Evolutionary conservation across 2,797 vertebrate species (phyloP), one percentile per base, ranked within the genome.

Genomic region (Trachurus trachurus): DNA sequence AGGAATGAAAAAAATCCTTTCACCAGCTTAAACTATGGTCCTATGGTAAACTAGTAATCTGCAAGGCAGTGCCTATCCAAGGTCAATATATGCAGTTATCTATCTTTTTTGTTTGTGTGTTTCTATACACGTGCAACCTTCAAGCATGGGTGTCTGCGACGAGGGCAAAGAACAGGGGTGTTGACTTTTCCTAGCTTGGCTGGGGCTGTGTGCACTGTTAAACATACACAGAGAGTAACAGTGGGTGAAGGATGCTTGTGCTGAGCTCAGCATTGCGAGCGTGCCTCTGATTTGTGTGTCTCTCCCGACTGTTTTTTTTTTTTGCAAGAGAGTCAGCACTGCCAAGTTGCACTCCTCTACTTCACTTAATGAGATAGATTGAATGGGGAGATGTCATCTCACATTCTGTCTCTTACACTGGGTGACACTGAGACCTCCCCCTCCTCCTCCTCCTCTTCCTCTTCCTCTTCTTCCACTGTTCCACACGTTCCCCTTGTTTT

Each of bases 281-380:
- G 60, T 57, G 44, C 52, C 49, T 81, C 49, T 82, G 83, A 84
- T 85, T 83, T 79, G 81, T 88, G 79, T 73, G 26, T 71, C 63
- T 78, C 61, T 72, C 22, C 42, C 78, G 71, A 72, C 62, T 85
- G 83, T 78, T 58, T 83, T 26, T 26, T 26, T 26, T 26, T 80
- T 78, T 74, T 81, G 64, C 49, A 6, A 58, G 85, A 79, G 82
- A 88, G 61, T 70, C 39, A 9, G 34, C 37, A 56, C 81, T 84
- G 84, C 88, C 85, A 85, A 81, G 84, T 69, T 86, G 78, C 88
- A 65, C 80, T 85, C 79, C 80, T 87, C 78, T 86, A 79, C 88
- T 89, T 77, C 85, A 60, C 85, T 87, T 89, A 92, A 90, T 92
- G 86, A 92, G 86, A 92, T 80, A 66, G 87, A 80, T 78, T 22